phyloP scores from a whole-genome alignment of 1,140 invertebrate species.

The Brachionus plicatilis region DNA sequence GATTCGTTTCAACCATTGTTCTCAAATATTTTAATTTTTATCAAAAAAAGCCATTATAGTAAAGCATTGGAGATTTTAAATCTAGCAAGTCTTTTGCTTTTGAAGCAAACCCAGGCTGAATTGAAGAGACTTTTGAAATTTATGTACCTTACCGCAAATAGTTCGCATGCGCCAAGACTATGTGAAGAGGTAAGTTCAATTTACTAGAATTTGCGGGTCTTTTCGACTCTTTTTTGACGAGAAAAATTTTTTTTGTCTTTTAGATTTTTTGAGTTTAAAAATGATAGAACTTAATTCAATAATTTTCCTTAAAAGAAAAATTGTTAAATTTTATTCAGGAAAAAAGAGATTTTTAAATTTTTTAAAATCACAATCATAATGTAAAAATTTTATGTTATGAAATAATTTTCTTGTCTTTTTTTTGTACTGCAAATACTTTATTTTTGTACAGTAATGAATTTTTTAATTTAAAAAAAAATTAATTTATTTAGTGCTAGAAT shows the following conservation, averaged over 20 bases:
- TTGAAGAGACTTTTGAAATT: slow-evolving; percentile 18
- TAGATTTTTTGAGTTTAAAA: background rate
- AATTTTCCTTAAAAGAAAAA: background rate
- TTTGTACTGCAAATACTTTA: no score
- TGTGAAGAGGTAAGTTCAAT: background rate
- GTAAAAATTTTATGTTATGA: no score
- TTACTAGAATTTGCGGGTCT: background rate
- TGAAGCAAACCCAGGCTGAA: slow-evolving; percentile 15
- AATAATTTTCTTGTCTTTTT: no score
- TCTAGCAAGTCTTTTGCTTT: background rate
- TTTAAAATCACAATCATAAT: no score
- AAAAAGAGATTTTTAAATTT: no score
- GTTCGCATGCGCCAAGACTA: background rate
- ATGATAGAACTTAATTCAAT: background rate
- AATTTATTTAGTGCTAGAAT: background rate
- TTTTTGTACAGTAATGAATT: background rate
- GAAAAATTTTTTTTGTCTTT: no score
- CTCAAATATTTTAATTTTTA: slow-evolving; percentile 2
- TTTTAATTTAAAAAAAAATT: background rate
- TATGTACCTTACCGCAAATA: slow-evolving; percentile 24
- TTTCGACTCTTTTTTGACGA: background rate
- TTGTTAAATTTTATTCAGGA: background rate
- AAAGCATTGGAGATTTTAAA: slow-evolving; percentile 32
- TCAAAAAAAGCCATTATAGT: slow-evolving; percentile 33
- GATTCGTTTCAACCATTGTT: slow-evolving; percentile 32